Evolutionary conservation across 2,113 vertebrate genomes (phyloP).

Genomic region (Dendropsophus ebraccatus): DNA sequence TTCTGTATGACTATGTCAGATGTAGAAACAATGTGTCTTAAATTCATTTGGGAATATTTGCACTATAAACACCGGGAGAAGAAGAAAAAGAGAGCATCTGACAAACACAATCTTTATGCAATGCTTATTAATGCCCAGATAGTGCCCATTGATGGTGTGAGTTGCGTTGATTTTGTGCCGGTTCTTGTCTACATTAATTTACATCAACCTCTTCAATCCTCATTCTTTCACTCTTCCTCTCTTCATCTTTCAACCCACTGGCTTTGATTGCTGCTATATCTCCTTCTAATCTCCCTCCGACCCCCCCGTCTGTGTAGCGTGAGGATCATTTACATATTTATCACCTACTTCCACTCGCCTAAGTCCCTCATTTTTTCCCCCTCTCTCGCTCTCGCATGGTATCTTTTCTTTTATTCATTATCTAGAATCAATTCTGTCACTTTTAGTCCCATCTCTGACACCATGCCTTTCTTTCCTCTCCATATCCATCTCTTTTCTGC

Average conservation of each 20-base stretch:
- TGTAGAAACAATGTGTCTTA: constrained; percentile 3
- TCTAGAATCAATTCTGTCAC: constrained; percentile 7
- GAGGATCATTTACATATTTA: not conserved
- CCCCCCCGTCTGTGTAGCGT: not conserved
- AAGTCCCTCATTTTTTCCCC: not conserved
- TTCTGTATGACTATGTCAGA: constrained; percentile 29
- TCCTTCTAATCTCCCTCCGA: constrained; percentile 29
- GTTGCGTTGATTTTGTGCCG: constrained; percentile 22
- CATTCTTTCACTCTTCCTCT: constrained; percentile 19
- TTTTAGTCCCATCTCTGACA: not conserved
- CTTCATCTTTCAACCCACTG: constrained; percentile 43
- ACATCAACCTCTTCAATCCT: constrained; percentile 21
- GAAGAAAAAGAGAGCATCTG: not conserved
- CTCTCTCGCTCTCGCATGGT: constrained; percentile 1
- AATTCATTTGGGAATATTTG: constrained; percentile 26
- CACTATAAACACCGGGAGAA: constrained; percentile 2
- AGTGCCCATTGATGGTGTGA: not conserved
- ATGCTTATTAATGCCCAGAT: not conserved
- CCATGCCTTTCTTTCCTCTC: not conserved
- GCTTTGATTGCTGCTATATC: constrained; percentile 47
- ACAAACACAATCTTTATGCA: not conserved
- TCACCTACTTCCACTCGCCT: not conserved
- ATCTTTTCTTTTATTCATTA: constrained; percentile 16
- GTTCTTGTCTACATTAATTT: constrained; percentile 15
- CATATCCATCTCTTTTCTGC: constrained; percentile 1